phyloP scores from a whole-genome alignment of 2,888 invertebrate species.

The Sesia apiformis region DNA sequence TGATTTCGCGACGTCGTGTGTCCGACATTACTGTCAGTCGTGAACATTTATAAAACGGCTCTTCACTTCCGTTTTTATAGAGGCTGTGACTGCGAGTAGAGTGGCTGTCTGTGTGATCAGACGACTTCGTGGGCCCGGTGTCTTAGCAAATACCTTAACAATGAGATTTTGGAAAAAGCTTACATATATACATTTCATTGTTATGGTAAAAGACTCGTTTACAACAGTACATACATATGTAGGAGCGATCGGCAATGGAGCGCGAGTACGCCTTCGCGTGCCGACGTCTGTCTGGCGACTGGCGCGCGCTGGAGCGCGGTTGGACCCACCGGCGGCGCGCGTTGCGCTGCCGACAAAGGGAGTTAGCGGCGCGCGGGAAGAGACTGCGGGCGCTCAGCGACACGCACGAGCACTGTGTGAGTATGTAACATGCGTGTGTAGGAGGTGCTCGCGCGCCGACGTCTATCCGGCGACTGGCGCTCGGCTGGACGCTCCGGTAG shows the following conservation, averaged over 20 bases:
- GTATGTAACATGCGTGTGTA: too few relatives aligned
- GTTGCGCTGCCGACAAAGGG: constrained; percentile 73
- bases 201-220: too few relatives aligned
- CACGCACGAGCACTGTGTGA: constrained; percentile 29
- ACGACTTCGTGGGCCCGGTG: not conserved
- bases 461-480: too few relatives aligned
- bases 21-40: too few relatives aligned
- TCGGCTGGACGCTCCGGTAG: too few relatives aligned
- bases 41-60: too few relatives aligned
- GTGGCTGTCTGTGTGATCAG: not conserved
- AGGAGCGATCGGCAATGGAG: constrained; percentile 76
- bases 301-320: constrained; percentile 75
- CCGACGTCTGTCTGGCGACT: constrained; percentile 63
- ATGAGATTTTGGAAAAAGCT: too few relatives aligned
- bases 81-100: not conserved
- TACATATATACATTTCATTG: too few relatives aligned
- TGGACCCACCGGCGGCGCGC: constrained; percentile 75
- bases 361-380: constrained; percentile 64
- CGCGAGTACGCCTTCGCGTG: constrained; percentile 81
- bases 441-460: too few relatives aligned
- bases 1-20: too few relatives aligned
- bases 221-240: not conserved
- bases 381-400: constrained; percentile 66
- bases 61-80: too few relatives aligned
- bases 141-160: too few relatives aligned